These are phyloP conservation scores for Aselliscus stoliczkanus DNA, from an alignment of 2,797 vertebrate species.

Conservation along the genomic window DNA sequence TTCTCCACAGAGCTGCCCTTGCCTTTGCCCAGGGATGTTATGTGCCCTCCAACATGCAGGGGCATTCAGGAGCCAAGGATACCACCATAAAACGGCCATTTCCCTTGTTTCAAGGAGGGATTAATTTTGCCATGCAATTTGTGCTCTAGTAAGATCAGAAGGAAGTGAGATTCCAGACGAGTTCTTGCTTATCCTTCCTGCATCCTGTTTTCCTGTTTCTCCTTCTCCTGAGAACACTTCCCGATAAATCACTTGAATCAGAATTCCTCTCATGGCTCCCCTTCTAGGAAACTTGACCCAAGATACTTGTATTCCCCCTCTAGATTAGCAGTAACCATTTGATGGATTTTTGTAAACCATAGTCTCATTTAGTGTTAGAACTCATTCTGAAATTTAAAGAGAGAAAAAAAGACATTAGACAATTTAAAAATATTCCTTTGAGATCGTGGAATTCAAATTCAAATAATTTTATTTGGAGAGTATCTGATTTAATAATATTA, in stretches of 20 bases:
- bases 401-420: not conserved
- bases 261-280: not conserved
- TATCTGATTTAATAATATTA: not conserved
- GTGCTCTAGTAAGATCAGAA: not conserved
- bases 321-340: not conserved
- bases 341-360: not conserved
- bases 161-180: not conserved
- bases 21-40: not conserved
- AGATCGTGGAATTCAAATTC: not conserved
- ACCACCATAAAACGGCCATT: not conserved
- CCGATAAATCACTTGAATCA: not conserved
- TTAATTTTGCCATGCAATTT: too few species aligned
- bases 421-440: not conserved
- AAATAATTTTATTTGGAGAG: not conserved
- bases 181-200: not conserved
- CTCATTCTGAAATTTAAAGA: not conserved
- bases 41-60: too few species aligned
- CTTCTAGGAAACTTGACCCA: not conserved
- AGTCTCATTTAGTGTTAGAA: not conserved
- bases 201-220: not conserved
- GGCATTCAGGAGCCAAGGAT: not conserved
- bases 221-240: not conserved
- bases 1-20: not conserved
- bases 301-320: not conserved
- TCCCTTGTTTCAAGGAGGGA: not conserved